Percentiles rank a stretch among this genome's conserved stretches.
These are phyloP conservation scores for Drosophila mercatorum DNA, from an alignment of 2,888 invertebrate species.

Conservation along the genomic window DNA sequence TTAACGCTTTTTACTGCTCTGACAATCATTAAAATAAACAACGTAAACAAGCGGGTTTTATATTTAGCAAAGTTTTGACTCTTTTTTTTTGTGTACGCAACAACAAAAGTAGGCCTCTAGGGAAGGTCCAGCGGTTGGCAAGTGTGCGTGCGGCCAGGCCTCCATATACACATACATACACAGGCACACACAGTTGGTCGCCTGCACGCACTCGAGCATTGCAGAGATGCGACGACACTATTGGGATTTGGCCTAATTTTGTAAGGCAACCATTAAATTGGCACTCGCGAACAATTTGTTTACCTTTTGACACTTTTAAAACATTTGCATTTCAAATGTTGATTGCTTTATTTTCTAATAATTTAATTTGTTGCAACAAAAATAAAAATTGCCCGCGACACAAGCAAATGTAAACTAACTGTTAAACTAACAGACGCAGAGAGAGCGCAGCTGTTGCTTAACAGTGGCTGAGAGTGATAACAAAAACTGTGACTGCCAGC, in stretches of 20 bases:
- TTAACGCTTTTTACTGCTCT: slow-evolving; percentile 30
- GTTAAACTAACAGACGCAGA: slow-evolving; percentile 4
- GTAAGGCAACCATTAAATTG: slow-evolving; percentile 4
- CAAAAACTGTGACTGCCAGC: slow-evolving; percentile 8
- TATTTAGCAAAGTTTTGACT: slow-evolving; percentile 29
- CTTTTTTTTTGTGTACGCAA: not conserved
- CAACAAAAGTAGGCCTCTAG: slow-evolving; percentile 19
- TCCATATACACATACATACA: slow-evolving; percentile 30
- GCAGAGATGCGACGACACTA: slow-evolving; percentile 45
- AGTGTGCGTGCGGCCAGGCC: slow-evolving; percentile 52
- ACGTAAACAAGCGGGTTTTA: slow-evolving; percentile 24
- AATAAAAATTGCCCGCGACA: slow-evolving; percentile 42
- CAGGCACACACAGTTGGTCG: not conserved
- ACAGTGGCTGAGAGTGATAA: slow-evolving; percentile 13
- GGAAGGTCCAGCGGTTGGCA: slow-evolving; percentile 34
- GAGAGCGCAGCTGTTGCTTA: slow-evolving; percentile 32
- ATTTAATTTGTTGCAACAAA: slow-evolving; percentile 23
- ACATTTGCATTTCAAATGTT: not conserved
- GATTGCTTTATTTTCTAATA: slow-evolving; percentile 6
- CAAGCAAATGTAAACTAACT: slow-evolving; percentile 21
- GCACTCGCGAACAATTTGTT: slow-evolving; percentile 3
- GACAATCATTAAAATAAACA: slow-evolving; percentile 38
- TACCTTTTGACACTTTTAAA: slow-evolving; percentile 21
- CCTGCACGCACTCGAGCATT: slow-evolving; percentile 25
- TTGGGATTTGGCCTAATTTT: slow-evolving; percentile 56